Conservation (phyloP, 2,113 vertebrate genomes). For the Suricata suricatta region DNA sequence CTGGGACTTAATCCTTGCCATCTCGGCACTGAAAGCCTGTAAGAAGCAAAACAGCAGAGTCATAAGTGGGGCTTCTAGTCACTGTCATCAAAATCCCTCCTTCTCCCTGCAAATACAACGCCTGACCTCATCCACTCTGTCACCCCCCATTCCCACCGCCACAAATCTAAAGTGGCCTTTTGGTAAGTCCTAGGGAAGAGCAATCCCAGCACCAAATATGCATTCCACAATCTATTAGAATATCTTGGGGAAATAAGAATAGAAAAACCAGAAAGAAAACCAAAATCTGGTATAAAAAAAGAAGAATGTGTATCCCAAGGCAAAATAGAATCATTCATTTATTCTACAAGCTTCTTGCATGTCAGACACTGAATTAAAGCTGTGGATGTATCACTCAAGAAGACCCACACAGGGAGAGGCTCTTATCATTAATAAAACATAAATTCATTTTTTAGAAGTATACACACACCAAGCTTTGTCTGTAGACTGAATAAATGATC, state of each 20-base stretch:
- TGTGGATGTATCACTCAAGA: not conserved
- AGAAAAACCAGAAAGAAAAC: not conserved
- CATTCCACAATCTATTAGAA: not conserved
- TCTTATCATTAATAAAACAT: constrained; percentile 46
- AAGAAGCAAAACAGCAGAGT: constrained; percentile 46
- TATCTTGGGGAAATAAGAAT: not conserved
- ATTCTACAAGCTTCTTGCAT: not conserved
- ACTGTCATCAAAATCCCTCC: not conserved
- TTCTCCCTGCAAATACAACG: not conserved
- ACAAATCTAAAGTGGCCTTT: not conserved
- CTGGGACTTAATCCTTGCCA: not conserved
- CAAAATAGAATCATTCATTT: constrained; percentile 25
- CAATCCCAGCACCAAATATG: not conserved
- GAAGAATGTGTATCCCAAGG: not conserved
- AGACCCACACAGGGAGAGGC: not conserved
- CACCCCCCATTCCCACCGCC: not conserved
- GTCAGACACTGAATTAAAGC: not conserved
- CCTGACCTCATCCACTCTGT: not conserved
- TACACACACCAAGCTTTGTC: not conserved
- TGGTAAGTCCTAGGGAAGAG: not conserved
- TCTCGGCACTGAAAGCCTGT: constrained; percentile 40
- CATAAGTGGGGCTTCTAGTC: not conserved
- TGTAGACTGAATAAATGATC: not conserved
- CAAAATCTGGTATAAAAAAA: not conserved
- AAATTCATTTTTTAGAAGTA: not conserved